A percentile compares a stretch with the other conserved stretches of the same genome.
These are phyloP conservation scores for Dicycla oo DNA, from an alignment of 2,888 invertebrate species.

Conservation along the genomic window DNA sequence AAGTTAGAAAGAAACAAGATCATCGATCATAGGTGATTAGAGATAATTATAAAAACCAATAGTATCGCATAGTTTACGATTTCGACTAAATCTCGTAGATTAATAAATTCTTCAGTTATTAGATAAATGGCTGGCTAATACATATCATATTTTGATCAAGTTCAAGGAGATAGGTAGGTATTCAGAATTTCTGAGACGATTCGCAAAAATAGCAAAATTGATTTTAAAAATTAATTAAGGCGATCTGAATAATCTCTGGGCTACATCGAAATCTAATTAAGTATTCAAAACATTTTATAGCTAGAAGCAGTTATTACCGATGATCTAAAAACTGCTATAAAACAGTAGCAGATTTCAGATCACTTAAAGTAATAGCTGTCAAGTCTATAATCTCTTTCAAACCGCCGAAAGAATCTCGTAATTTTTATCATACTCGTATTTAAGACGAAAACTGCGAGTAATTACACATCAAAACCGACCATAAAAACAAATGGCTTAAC, in stretches of 20 bases:
- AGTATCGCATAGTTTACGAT: constrained; percentile 39
- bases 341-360: constrained; percentile 40
- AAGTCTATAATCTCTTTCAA: constrained; percentile 29
- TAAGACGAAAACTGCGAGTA: constrained; percentile 47
- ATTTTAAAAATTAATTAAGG: neutral
- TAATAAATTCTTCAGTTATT: constrained; percentile 25
- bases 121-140: neutral
- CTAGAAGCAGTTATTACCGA: constrained; percentile 20
- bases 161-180: constrained; percentile 4
- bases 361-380: constrained; percentile 16
- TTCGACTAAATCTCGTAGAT: neutral
- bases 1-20: constrained; percentile 49
- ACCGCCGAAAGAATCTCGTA: constrained; percentile 1
- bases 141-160: neutral
- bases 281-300: constrained; percentile 15
- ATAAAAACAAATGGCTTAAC: constrained; percentile 44
- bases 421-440: constrained; percentile 28
- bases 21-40: constrained; percentile 63
- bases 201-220: neutral
- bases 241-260: neutral
- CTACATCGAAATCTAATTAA: constrained; percentile 10
- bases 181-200: neutral
- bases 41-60: constrained; percentile 68
- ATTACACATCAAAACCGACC: constrained; percentile 45
- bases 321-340: constrained; percentile 24